A percentile compares a stretch with the other conserved stretches of the same genome.
These are phyloP conservation scores for Pangasius macronema DNA, from an alignment of 2,797 vertebrate species.

Conservation along the genomic window DNA sequence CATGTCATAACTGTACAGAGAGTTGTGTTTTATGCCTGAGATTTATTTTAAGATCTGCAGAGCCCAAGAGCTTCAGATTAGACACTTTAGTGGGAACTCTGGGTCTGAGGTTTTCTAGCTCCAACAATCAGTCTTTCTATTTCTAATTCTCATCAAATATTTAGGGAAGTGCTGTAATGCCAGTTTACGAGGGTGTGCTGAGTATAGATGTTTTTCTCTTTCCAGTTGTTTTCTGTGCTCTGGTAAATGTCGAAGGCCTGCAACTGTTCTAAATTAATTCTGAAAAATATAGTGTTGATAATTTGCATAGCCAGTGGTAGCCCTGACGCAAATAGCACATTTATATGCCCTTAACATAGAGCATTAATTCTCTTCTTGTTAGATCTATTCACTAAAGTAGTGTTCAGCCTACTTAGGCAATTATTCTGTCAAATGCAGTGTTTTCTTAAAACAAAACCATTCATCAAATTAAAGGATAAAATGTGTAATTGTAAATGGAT, in stretches of 20 bases:
- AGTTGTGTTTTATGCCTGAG: constrained; percentile 36
- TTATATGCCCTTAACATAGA: neutral
- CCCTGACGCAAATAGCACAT: constrained; percentile 10
- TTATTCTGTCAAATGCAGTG: constrained; percentile 13
- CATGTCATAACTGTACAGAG: neutral
- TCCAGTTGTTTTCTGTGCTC: constrained; percentile 24
- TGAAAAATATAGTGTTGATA: constrained; percentile 6
- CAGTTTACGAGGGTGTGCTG: constrained; percentile 42
- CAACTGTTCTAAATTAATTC: constrained; percentile 32
- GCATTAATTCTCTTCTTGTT: constrained; percentile 25
- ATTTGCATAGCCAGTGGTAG: constrained; percentile 14
- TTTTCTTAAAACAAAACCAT: constrained; percentile 15
- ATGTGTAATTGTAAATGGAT: constrained; percentile 20
- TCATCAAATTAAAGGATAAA: constrained; percentile 32
- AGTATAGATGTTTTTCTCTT: constrained; percentile 22
- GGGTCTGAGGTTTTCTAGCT: constrained; percentile 35
- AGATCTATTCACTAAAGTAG: constrained; percentile 6
- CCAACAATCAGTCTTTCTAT: constrained; percentile 47
- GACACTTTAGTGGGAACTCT: neutral
- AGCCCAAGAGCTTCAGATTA: constrained; percentile 29
- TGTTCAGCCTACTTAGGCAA: constrained; percentile 5
- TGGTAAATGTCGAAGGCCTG: constrained; percentile 32
- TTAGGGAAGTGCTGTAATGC: constrained; percentile 40
- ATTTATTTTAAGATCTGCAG: constrained; percentile 34
- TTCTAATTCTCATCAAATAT: constrained; percentile 54